phyloP scores from a whole-genome alignment of 1,140 invertebrate genomes.

The Brachionus sp. region DNA sequence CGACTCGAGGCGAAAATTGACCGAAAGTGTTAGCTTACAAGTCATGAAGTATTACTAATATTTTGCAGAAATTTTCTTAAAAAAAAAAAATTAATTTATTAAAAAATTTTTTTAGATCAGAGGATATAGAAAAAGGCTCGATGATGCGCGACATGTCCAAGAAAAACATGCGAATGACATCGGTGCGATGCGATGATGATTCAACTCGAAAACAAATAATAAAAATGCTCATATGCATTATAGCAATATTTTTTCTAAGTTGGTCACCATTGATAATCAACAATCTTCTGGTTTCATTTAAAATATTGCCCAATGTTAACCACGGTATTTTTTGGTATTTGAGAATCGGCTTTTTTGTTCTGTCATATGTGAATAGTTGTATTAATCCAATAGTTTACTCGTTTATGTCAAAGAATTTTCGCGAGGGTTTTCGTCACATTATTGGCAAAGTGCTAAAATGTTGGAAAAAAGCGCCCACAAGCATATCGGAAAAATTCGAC shows the following conservation, averaged over 20 bases:
- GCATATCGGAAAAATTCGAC: not conserved
- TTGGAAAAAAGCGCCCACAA: not conserved
- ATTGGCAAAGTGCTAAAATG: not conserved
- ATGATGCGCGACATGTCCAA: not conserved
- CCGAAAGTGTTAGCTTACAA: not conserved
- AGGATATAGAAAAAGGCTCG: not conserved
- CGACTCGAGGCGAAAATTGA: slow-evolving; percentile 35
- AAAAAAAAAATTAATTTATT: not conserved
- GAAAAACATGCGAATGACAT: not conserved
- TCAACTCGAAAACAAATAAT: slow-evolving; percentile 61
- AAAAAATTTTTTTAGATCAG: not conserved
- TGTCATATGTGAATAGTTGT: slow-evolving; percentile 71
- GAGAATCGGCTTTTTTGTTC: slow-evolving; percentile 65
- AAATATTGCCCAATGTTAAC: slow-evolving; percentile 61
- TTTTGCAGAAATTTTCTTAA: not conserved
- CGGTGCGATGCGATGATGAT: slow-evolving; percentile 21
- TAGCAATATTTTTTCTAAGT: slow-evolving; percentile 68
- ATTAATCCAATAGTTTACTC: slow-evolving; percentile 75
- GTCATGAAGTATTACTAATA: not conserved
- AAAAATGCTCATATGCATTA: slow-evolving; percentile 70
- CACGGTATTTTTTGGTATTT: slow-evolving; percentile 65
- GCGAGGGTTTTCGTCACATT: slow-evolving; percentile 65
- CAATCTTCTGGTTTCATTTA: slow-evolving; percentile 67
- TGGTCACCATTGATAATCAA: slow-evolving; percentile 69
- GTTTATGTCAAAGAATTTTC: slow-evolving; percentile 75